phyloP scores from a whole-genome alignment of 2,797 vertebrate genomes.

The Pangasius sanitwongsei region DNA sequence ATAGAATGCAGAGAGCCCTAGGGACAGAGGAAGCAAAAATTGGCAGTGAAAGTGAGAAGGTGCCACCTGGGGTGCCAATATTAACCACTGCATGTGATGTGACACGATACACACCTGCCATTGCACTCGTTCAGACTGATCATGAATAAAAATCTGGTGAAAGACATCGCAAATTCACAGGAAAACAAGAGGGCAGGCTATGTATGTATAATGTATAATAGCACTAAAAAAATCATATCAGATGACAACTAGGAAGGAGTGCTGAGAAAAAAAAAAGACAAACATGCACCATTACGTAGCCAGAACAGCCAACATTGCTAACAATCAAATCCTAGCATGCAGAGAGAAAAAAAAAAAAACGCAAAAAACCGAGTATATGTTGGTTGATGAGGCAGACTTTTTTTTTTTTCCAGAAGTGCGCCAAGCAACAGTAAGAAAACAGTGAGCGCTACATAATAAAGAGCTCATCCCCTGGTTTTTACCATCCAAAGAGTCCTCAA shows the following conservation, averaged over 20 bases:
- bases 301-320: not conserved
- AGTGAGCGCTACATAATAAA: not conserved
- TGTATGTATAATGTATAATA: not conserved
- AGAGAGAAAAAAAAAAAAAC: too few species aligned
- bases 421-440: not conserved
- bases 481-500: not conserved
- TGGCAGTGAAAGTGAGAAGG: constrained; percentile 4
- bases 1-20: not conserved
- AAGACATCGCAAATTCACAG: not conserved
- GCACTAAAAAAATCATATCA: not conserved
- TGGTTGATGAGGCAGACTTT: too few species aligned
- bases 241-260: too few species aligned
- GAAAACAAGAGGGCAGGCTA: not conserved
- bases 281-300: too few species aligned
- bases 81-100: not conserved
- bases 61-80: constrained; percentile 1
- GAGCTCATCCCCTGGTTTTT: not conserved
- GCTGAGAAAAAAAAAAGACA: too few species aligned
- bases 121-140: not conserved
- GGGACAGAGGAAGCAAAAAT: not conserved
- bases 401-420: too few species aligned
- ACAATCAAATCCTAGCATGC: not conserved
- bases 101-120: not conserved
- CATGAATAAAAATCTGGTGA: not conserved
- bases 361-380: too few species aligned